A percentile compares a stretch with the other conserved stretches of the same genome.
Conservation (phyloP, 2,888 invertebrate species). For the Oscheius sp. region DNA sequence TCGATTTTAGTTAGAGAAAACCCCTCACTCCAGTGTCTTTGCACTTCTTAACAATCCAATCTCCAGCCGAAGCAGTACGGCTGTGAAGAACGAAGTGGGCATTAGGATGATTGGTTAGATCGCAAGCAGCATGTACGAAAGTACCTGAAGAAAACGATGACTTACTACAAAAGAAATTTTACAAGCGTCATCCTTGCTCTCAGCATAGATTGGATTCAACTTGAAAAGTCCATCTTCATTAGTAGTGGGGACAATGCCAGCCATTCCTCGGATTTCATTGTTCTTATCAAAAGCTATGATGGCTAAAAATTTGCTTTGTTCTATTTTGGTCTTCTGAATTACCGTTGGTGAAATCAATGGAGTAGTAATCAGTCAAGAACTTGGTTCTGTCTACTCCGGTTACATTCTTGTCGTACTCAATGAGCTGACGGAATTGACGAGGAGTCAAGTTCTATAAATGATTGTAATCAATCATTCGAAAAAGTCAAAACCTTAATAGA, state of each 20-base stretch:
- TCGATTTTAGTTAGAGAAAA: too few relatives aligned
- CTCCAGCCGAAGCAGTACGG: conserved; percentile 29
- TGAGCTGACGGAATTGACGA: conserved; percentile 26
- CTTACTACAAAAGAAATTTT: not conserved
- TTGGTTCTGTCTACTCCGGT: conserved; percentile 27
- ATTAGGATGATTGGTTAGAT: conserved; percentile 8
- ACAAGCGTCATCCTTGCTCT: conserved; percentile 27
- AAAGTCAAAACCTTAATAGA: conserved; percentile 13
- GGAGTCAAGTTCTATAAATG: conserved; percentile 23
- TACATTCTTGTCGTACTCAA: conserved; percentile 28
- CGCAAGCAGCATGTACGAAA: conserved; percentile 22
- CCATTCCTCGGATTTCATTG: conserved; percentile 14
- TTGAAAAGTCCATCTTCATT: conserved; percentile 24
- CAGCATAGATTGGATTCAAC: conserved; percentile 30
- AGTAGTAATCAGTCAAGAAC: conserved; percentile 24
- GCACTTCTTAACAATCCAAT: conserved; percentile 29
- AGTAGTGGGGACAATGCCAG: conserved; percentile 20
- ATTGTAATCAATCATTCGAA: not conserved
- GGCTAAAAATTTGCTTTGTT: not conserved
- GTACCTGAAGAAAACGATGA: conserved; percentile 10
- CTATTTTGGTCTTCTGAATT: not conserved
- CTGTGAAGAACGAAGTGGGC: conserved; percentile 28
- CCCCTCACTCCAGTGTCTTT: conserved; percentile 16
- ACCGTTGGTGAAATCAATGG: conserved; percentile 22
- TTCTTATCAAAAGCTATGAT: conserved; percentile 10